phyloP scores from a whole-genome alignment of 2,888 invertebrate genomes.

The Sthenelais limicola region DNA sequence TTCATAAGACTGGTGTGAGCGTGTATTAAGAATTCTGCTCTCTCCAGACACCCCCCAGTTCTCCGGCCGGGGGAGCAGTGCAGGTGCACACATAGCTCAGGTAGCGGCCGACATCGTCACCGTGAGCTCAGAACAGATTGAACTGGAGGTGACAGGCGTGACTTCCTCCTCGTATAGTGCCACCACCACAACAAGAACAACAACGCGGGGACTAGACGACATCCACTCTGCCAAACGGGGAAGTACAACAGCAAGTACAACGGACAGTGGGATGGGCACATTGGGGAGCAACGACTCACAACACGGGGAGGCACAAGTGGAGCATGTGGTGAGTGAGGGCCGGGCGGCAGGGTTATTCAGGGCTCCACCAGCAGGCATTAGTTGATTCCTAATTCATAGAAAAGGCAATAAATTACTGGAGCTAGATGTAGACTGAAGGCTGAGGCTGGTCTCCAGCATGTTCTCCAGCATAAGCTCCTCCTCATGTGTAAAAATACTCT shows the following conservation, averaged over 20 bases:
- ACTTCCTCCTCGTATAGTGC: background rate
- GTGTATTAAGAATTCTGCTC: too few relatives aligned
- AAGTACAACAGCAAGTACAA: constrained; percentile 2
- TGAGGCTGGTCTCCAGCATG: too few relatives aligned
- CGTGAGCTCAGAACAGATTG: constrained; percentile 21
- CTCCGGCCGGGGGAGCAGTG: constrained; percentile 2
- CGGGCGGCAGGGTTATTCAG: background rate
- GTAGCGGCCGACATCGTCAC: background rate
- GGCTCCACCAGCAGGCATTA: background rate
- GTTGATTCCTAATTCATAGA: too few relatives aligned
- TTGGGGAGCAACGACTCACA: constrained; percentile 23
- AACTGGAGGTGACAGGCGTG: constrained; percentile 9
- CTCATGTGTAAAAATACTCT: too few relatives aligned
- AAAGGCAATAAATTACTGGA: too few relatives aligned
- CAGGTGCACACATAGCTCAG: background rate
- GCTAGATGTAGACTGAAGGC: too few relatives aligned
- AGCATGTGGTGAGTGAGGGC: constrained; percentile 25
- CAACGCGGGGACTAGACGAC: background rate
- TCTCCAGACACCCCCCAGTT: constrained; percentile 34
- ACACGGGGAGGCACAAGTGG: constrained; percentile 3
- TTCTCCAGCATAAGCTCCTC: too few relatives aligned
- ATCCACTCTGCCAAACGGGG: constrained; percentile 3
- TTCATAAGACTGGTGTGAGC: too few relatives aligned
- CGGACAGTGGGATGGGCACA: constrained; percentile 24
- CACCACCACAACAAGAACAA: background rate